A percentile compares a stretch with the other conserved stretches of the same genome.
These are phyloP conservation scores for Anhinga rufa DNA, from an alignment of 2,113 vertebrate genomes.

Conservation along the genomic window DNA sequence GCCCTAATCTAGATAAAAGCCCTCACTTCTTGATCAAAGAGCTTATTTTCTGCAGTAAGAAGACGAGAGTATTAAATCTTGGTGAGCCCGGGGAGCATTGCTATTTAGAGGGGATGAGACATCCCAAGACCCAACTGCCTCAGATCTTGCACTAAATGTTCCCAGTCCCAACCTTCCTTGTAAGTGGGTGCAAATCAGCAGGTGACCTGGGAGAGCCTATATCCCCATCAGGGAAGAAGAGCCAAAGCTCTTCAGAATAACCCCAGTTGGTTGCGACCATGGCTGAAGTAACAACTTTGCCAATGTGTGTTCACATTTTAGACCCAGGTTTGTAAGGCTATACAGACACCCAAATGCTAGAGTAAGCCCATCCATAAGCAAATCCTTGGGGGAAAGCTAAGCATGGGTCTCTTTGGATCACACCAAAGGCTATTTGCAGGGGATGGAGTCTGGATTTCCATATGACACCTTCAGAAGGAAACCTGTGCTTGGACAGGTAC, in stretches of 20 bases:
- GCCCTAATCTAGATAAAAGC: conserved; percentile 20
- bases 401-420: background rate
- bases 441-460: background rate
- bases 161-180: background rate
- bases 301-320: rapidly evolving
- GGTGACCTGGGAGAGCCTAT: background rate
- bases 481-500: background rate
- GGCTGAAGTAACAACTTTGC: background rate
- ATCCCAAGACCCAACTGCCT: background rate
- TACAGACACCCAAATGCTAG: background rate
- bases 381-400: background rate
- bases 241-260: background rate
- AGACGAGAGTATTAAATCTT: background rate
- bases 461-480: background rate
- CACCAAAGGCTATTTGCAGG: background rate
- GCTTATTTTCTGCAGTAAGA: background rate
- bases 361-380: background rate
- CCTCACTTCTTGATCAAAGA: background rate
- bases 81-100: background rate
- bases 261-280: background rate
- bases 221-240: too few species aligned
- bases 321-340: background rate
- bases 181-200: background rate
- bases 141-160: background rate
- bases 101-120: background rate